A percentile compares a stretch with the other conserved stretches of the same genome.
phyloP scores from a whole-genome alignment of 2,888 invertebrate genomes.

The Acanthosepion lycidas region DNA sequence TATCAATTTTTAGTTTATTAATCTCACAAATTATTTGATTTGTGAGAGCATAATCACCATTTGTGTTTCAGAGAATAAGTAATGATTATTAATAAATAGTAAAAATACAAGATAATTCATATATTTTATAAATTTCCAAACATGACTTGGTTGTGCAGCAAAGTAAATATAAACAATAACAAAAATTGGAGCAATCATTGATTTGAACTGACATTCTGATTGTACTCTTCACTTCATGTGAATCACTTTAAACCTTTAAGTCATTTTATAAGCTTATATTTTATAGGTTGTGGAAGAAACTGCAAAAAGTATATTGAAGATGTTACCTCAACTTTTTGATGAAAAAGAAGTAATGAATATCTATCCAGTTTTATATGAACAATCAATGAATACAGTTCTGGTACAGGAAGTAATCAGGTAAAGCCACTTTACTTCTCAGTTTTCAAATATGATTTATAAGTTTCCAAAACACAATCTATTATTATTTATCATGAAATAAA shows the following conservation, averaged over 20 bases:
- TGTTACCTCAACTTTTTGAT: conserved; percentile 78
- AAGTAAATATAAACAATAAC: neutral
- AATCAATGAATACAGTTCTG: conserved; percentile 91
- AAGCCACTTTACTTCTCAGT: neutral
- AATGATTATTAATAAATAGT: too few relatives aligned
- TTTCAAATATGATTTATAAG: neutral
- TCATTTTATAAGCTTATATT: neutral
- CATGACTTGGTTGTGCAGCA: neutral
- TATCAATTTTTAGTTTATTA: too few relatives aligned
- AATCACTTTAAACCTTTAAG: neutral
- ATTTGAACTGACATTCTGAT: neutral
- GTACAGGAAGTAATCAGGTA: conserved; percentile 89
- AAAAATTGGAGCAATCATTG: neutral
- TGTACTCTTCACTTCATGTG: neutral
- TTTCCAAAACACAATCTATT: too few relatives aligned
- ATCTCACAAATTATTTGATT: too few relatives aligned
- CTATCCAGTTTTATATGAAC: conserved; percentile 89
- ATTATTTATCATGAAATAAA: too few relatives aligned
- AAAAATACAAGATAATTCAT: too few relatives aligned
- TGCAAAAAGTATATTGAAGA: conserved; percentile 79
- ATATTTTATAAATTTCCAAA: too few relatives aligned
- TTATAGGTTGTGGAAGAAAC: conserved; percentile 77
- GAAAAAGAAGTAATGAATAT: conserved; percentile 78
- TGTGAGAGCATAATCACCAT: too few relatives aligned
- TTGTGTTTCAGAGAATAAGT: too few relatives aligned